Evolutionary conservation across 2,888 invertebrate species (phyloP), one percentile per base, ranked within the genome.

Genomic region (Matsumyia berberina): DNA sequence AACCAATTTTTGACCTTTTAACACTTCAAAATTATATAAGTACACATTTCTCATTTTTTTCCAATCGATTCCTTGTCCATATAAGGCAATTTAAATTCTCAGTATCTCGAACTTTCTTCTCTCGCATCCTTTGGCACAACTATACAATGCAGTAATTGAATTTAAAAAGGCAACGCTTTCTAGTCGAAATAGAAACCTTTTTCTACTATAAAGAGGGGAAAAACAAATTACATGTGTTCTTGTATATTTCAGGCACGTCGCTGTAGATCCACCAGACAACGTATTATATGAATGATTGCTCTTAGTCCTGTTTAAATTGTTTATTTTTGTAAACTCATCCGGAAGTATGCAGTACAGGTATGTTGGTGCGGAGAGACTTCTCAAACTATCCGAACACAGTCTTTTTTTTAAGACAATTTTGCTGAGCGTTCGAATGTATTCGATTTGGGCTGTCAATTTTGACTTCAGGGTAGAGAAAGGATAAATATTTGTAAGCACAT

Each of bases 331-430:
- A 35, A 24, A 24, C 46, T 17, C 29, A 70, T 37, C 60, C 8
- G 46, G 55, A 42, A 81, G 15, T 39, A 81, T 81, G 80, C 76
- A 81, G 24, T 62, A 62, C 80, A 76, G 80, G 80, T 81, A 64
- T 49, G 12, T 46, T 29, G 0, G 24, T 9, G 39, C 31, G 17
- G 58, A 15, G 5, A 74, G 17, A 33, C 51, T 24, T 4, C 7
- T 11, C 33, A 64, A 24, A 24, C 24, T 24, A 24, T 24, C 24
- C 4, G 24, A 24, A 24, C 24, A 4, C 24, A 24, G 4, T 24
- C 24, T 3, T 24, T 37, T 24, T 37, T 37, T 4, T 24, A 39
- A 12, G 46, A 8, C 55, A 55, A 24, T 24, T 60, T 9, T n/a
- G 53, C 62, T 73, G 42, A 44, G 44, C 8, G 35, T 42, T 24